These are phyloP conservation scores for Macrotis lagotis DNA, from an alignment of 2,113 vertebrate genomes.

Conservation along the genomic window DNA sequence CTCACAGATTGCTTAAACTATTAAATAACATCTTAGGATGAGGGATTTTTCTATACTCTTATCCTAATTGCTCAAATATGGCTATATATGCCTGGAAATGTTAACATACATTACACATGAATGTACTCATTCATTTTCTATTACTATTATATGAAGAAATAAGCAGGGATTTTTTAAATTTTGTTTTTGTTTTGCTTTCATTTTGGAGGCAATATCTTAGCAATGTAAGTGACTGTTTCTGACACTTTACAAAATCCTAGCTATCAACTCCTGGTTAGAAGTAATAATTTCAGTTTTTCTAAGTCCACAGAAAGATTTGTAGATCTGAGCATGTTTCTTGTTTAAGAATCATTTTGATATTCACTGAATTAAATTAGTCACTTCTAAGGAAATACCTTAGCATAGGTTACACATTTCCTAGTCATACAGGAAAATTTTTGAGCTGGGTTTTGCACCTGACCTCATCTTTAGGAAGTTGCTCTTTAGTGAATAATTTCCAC, in stretches of 20 bases:
- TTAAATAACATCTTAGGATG: neutral
- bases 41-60: neutral
- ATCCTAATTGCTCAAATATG: neutral
- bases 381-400: neutral
- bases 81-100: neutral
- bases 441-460: neutral
- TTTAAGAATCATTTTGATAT: neutral
- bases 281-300: neutral
- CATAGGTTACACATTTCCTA: neutral
- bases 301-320: neutral
- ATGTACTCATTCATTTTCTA: neutral
- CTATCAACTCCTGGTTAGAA: neutral
- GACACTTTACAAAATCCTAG: neutral
- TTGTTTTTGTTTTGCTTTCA: neutral
- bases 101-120: no score
- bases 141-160: neutral
- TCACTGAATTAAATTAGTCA: conserved; percentile 5
- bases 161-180: neutral
- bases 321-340: no score
- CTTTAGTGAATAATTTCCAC: neutral
- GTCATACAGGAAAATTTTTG: neutral
- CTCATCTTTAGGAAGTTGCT: neutral
- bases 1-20: neutral
- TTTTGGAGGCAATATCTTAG: neutral
- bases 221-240: neutral